phyloP scores from a whole-genome alignment of 2,888 invertebrate genomes.

The Pegoplata infirma region DNA sequence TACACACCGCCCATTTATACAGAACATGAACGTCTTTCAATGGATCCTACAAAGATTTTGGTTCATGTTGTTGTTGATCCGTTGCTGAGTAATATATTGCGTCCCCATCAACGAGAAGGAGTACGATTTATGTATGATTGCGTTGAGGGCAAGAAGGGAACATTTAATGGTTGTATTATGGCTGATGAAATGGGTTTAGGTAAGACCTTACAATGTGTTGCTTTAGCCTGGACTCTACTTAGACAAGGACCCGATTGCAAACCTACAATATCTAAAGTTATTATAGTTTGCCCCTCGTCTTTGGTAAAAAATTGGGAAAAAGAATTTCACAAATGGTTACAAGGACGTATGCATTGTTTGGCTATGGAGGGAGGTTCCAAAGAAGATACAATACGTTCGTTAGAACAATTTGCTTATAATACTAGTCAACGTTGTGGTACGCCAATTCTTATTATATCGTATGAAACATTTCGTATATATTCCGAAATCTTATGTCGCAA shows the following conservation, averaged over 20 bases:
- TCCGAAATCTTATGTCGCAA: constrained; percentile 91
- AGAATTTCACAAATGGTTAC: constrained; percentile 98
- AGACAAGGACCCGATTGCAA: constrained; percentile 95
- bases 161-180: constrained; percentile 97
- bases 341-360: constrained; percentile 87
- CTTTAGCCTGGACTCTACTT: constrained; percentile 95
- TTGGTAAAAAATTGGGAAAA: constrained; percentile 99
- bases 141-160: constrained; percentile 92
- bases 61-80: constrained; percentile 99
- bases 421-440: constrained; percentile 86
- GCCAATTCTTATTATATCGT: constrained; percentile 98
- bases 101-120: constrained; percentile 99
- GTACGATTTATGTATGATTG: constrained; percentile 99
- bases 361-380: constrained; percentile 93
- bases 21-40: constrained; percentile 92
- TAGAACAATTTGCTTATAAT: constrained; percentile 91
- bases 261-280: constrained; percentile 93
- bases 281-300: constrained; percentile 98
- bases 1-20: constrained; percentile 90
- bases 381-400: constrained; percentile 88
- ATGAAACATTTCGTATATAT: constrained; percentile 98
- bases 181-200: constrained; percentile 99
- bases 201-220: constrained; percentile 98
- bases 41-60: constrained; percentile 81
- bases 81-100: constrained; percentile 89